Evolutionary conservation across 2,113 vertebrate species (phyloP).

Genomic region (Calypte anna): DNA sequence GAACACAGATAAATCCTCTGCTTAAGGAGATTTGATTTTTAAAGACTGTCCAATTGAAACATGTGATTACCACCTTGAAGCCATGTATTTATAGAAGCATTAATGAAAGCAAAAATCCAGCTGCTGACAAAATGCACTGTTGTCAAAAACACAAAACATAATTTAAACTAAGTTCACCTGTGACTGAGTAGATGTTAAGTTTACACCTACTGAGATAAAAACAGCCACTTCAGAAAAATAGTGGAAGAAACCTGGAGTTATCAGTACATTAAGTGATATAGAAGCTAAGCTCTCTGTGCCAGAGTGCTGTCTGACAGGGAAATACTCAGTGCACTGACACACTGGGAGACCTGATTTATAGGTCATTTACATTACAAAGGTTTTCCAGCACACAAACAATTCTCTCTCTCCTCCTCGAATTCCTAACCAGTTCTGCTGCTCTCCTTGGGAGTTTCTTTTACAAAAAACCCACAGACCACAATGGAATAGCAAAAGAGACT

Average conservation of each 20-base stretch:
- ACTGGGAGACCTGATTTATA: background rate
- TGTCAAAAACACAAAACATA: background rate
- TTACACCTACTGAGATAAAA: background rate
- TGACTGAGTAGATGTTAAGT: background rate
- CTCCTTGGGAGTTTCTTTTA: background rate
- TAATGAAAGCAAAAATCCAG: background rate
- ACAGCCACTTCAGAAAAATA: background rate
- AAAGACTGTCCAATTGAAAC: background rate
- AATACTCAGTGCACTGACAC: background rate
- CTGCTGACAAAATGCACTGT: background rate
- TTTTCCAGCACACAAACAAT: background rate
- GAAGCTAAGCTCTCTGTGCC: background rate
- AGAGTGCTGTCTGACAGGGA: background rate
- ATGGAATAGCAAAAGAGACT: background rate
- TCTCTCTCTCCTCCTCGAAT: background rate
- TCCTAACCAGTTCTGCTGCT: background rate
- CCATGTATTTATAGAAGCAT: background rate
- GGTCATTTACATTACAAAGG: constrained; percentile 4
- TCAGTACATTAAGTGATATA: background rate
- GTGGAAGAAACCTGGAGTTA: background rate
- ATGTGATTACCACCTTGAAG: background rate
- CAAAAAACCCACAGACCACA: background rate
- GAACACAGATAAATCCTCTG: background rate
- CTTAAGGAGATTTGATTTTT: background rate
- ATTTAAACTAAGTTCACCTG: background rate